Base-by-base conservation (phyloP, 2,888 invertebrate species). In the Tinea pellionella region DNA sequence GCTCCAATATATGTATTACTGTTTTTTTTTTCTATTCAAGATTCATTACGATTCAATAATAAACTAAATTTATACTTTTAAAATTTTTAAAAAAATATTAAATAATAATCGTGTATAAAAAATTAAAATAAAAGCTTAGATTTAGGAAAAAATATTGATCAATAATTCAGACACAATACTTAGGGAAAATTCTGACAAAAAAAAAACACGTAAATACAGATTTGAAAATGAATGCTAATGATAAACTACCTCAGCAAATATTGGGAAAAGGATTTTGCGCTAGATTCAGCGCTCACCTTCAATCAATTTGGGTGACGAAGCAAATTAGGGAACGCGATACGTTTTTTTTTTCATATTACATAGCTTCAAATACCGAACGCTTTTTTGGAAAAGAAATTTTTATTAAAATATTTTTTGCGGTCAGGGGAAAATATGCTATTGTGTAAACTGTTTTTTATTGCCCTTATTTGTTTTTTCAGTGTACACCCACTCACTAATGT, bases 221-320 rank as follows among this genome's bases (percentile, higher is more conserved):
- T 16, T 47, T n/a, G 15, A n/a, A 47, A 47, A 47, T 47, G 16
- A 47, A 47, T 47, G 47, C 47, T 47, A 47, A 47, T 47, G 47
- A 47, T 47, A 16, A 47, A 16, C 47, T 47, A 16, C 47, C 47
- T 47, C 47, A 47, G 47, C 47, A 55, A 55, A 24, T 55, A 55
- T 55, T 55, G 55, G 24, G 7, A 55, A 55, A 29, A 19, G 55
- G 55, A 55, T 55, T 55, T 55, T 24, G 18, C 29, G 55, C 47
- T 55, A 24, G 55, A 55, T 55, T 55, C 55, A 19, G 29, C 55
- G 29, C 55, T 29, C 29, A 29, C 55, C 24, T 55, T 55, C 55
- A 55, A 55, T 55, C 55, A 55, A 55, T 19, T 24, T 55, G 19
- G 55, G 24, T 55, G 55, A 55, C 55, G 55, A 19, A 55, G 55